These are phyloP conservation scores for Philopotamus ludificatus DNA, from an alignment of 1,140 invertebrate genomes.

Conservation along the genomic window DNA sequence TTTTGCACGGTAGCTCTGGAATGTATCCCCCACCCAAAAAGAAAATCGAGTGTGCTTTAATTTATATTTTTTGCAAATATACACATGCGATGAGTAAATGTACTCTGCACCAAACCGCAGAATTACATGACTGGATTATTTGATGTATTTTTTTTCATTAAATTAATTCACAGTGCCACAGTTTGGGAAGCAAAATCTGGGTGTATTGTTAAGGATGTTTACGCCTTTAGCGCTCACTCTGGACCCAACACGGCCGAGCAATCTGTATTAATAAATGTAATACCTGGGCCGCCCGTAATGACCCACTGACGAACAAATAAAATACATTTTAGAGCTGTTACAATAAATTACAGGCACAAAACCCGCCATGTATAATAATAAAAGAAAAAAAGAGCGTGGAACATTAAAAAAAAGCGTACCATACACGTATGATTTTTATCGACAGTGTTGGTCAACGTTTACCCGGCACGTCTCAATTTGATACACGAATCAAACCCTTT, in stretches of 20 bases:
- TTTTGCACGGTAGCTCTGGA: no score
- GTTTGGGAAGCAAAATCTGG: constrained; percentile 16
- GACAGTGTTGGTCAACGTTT: constrained; percentile 4
- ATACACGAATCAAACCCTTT: constrained; percentile 14
- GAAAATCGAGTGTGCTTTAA: no score
- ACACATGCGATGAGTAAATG: no score
- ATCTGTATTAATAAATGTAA: constrained; percentile 34
- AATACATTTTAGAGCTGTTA: constrained; percentile 37
- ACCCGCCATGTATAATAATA: constrained; percentile 3
- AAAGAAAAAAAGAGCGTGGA: background rate
- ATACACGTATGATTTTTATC: constrained; percentile 9
- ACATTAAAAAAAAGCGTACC: constrained; percentile 8
- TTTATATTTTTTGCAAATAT: no score
- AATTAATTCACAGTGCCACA: background rate
- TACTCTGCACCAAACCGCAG: no score
- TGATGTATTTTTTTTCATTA: no score
- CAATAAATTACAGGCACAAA: constrained; percentile 35
- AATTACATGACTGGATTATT: no score
- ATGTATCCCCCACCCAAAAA: no score
- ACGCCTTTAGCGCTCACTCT: constrained; percentile 27
- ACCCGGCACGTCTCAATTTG: constrained; percentile 18
- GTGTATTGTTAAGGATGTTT: constrained; percentile 31
- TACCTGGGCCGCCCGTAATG: constrained; percentile 33
- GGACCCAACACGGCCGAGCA: constrained; percentile 18
- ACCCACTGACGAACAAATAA: constrained; percentile 38